Evolutionary conservation across 2,797 vertebrate species (phyloP).

Genomic region (Galagoides demidoff): DNA sequence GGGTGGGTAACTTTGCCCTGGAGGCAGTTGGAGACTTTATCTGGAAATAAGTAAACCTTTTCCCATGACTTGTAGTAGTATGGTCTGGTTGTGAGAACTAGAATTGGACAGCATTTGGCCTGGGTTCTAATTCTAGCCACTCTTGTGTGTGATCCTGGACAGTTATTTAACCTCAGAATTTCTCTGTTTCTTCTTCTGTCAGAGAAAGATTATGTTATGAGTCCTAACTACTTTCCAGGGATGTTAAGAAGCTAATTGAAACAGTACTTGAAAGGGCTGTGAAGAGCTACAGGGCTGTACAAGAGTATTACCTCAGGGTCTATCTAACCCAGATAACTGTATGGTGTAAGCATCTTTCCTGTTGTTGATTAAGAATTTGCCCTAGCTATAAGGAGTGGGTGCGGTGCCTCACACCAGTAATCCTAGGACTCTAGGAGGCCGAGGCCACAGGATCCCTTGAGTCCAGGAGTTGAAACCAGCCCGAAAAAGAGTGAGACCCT

Average conservation of each 20-base stretch:
- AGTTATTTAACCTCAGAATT: not conserved
- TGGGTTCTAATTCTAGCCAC: not conserved
- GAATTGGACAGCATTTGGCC: not conserved
- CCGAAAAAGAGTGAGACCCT: too few relatives aligned
- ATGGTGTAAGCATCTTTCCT: not conserved
- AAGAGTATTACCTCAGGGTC: not conserved
- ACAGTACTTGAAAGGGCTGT: not conserved
- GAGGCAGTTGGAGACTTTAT: not conserved
- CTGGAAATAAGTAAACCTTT: conserved; percentile 25
- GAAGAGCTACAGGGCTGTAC: not conserved
- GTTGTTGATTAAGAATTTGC: conserved; percentile 43
- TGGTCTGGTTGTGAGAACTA: not conserved
- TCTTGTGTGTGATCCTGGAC: not conserved
- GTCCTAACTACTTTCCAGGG: conserved; percentile 8
- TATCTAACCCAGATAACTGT: not conserved
- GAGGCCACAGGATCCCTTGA: too few relatives aligned
- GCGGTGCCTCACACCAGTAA: too few relatives aligned
- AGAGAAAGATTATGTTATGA: conserved; percentile 28
- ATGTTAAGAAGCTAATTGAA: not conserved
- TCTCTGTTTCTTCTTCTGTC: conserved; percentile 26
- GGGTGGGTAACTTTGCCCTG: not conserved
- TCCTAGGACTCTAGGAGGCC: too few relatives aligned
- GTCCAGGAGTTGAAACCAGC: too few relatives aligned
- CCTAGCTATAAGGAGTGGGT: not conserved
- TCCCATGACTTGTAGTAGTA: not conserved